Evolutionary conservation across 2,888 invertebrate genomes (phyloP).

Genomic region (Auanema freiburgensis): DNA sequence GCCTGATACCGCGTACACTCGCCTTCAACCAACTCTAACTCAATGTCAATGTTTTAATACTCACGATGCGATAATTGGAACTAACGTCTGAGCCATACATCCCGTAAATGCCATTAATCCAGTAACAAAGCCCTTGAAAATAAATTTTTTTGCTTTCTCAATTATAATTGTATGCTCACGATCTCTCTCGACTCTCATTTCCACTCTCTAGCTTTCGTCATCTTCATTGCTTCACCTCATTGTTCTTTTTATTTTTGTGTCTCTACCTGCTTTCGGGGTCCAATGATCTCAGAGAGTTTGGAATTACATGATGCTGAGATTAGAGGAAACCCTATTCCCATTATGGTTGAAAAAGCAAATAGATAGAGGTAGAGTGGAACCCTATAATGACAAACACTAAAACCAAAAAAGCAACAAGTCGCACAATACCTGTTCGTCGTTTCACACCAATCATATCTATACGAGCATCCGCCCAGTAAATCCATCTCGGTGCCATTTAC

Average conservation of each 20-base stretch:
- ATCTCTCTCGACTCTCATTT: no score
- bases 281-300: slow-evolving; percentile 36
- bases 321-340: slow-evolving; percentile 39
- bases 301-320: slow-evolving; percentile 39
- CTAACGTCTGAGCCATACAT: slow-evolving; percentile 11
- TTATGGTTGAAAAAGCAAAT: slow-evolving; percentile 27
- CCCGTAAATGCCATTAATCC: slow-evolving; percentile 17
- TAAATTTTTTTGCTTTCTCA: neutral
- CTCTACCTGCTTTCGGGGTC: slow-evolving; percentile 37
- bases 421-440: slow-evolving; percentile 11
- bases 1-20: slow-evolving; percentile 10
- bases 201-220: neutral
- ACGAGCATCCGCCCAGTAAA: slow-evolving; percentile 31
- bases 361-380: slow-evolving; percentile 34
- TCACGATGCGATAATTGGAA: slow-evolving; percentile 13
- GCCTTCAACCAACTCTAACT: neutral
- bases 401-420: neutral
- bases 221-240: neutral
- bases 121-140: slow-evolving; percentile 13
- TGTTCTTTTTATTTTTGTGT: no score
- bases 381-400: slow-evolving; percentile 1
- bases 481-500: slow-evolving; percentile 1
- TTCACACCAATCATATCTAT: slow-evolving; percentile 36
- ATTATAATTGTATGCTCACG: no score
- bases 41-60: neutral